phyloP scores from a whole-genome alignment of 2,797 vertebrate genomes.

The Ptychadena robeensis region DNA sequence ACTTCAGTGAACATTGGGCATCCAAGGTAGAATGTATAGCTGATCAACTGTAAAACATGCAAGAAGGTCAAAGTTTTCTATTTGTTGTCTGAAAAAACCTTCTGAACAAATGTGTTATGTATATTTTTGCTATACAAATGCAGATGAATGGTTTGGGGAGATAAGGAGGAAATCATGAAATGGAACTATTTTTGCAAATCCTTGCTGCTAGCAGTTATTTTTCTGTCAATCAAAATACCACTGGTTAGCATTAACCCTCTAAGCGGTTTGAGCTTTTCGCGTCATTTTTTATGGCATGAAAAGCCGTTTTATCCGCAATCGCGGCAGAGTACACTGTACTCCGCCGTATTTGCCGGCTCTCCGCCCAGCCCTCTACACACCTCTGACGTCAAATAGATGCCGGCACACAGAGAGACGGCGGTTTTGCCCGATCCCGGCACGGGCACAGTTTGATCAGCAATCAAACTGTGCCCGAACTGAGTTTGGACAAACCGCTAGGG shows the following conservation, averaged over 20 bases:
- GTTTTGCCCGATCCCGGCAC: no score
- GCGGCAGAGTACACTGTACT: no score
- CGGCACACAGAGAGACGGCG: no score
- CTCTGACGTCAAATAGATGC: no score
- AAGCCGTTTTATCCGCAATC: no score
- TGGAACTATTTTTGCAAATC: background rate
- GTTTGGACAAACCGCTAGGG: no score
- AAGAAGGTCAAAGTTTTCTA: conserved; percentile 65
- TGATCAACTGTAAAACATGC: conserved; percentile 13
- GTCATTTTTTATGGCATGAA: no score
- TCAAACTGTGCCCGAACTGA: no score
- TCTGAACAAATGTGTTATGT: background rate
- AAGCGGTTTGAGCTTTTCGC: no score
- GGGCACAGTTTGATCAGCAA: no score
- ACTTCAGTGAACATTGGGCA: background rate
- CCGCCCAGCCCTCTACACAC: no score
- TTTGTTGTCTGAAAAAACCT: background rate
- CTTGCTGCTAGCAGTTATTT: conserved; percentile 1
- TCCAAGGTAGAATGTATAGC: background rate
- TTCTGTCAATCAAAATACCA: conserved; percentile 12
- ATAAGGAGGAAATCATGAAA: background rate
- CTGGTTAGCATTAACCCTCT: background rate
- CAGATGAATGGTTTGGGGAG: background rate
- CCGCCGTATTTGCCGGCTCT: no score
- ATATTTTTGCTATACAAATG: background rate